Conservation (phyloP, 2,797 vertebrate genomes). For the Molossus alvarezi region DNA sequence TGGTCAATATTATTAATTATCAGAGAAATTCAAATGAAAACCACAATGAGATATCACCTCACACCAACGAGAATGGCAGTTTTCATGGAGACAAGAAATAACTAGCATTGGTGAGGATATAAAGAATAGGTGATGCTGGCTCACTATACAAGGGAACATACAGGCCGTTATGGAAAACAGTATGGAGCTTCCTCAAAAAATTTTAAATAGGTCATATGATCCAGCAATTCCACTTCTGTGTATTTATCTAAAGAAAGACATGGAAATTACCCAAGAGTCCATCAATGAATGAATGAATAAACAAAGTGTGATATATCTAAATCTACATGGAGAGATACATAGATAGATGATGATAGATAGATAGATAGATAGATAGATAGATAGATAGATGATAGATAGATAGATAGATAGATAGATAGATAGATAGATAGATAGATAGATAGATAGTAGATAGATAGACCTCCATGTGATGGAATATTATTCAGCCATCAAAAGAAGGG, state of each 20-base stretch:
- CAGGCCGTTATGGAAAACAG: neutral
- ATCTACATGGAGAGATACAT: neutral
- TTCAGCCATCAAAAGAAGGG: neutral
- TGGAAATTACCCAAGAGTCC: neutral
- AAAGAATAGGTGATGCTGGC: neutral
- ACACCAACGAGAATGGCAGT: neutral
- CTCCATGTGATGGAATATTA: neutral
- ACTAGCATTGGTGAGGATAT: neutral
- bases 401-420: too few relatives aligned
- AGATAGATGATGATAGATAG: too few relatives aligned
- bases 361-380: too few relatives aligned
- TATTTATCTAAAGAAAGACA: slow-evolving; percentile 25
- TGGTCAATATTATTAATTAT: neutral
- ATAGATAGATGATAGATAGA: too few relatives aligned
- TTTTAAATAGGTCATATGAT: slow-evolving; percentile 28
- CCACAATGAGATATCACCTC: neutral
- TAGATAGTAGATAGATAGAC: too few relatives aligned
- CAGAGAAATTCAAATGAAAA: too few relatives aligned
- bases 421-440: too few relatives aligned
- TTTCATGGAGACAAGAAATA: neutral
- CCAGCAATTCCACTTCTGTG: neutral
- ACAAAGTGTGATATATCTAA: neutral
- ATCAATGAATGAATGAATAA: neutral
- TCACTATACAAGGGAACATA: neutral
- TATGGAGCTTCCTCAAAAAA: neutral